phyloP scores from a whole-genome alignment of 2,113 vertebrate genomes.

The Ornithorhynchus anatinus region DNA sequence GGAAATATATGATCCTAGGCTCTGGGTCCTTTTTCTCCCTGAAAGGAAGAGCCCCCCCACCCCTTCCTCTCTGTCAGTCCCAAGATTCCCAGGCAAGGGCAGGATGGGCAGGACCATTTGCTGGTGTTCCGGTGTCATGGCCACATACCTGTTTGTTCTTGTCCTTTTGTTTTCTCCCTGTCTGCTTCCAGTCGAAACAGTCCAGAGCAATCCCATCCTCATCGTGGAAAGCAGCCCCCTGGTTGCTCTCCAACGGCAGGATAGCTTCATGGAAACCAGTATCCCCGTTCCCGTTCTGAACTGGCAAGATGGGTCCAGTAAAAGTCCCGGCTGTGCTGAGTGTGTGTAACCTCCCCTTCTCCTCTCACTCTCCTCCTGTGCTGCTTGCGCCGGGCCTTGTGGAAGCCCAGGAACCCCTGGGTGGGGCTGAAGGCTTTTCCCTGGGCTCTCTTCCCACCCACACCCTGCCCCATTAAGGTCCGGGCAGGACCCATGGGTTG shows the following conservation, averaged over 20 bases:
- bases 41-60: too few species aligned
- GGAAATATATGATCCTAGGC: too few species aligned
- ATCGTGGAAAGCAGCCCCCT: constrained; percentile 82
- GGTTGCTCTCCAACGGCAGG: constrained; percentile 79
- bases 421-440: constrained; percentile 58
- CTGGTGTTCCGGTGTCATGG: constrained; percentile 70
- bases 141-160: constrained; percentile 74
- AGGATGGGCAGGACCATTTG: too few species aligned
- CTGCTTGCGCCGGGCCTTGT: too few species aligned
- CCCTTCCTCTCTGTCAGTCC: not conserved
- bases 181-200: constrained; percentile 87
- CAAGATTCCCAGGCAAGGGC: not conserved
- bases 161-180: constrained; percentile 61
- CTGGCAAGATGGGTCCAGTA: constrained; percentile 90
- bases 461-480: constrained; percentile 38
- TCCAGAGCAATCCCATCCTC: constrained; percentile 94
- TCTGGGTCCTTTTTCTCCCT: too few species aligned
- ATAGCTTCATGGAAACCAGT: constrained; percentile 93
- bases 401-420: too few species aligned
- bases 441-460: too few species aligned
- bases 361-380: constrained; percentile 42
- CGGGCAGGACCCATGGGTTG: constrained; percentile 7
- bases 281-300: constrained; percentile 91
- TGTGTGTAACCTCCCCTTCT: constrained; percentile 87
- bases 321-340: constrained; percentile 83